Conservation (phyloP, 2,888 invertebrate genomes). For the Pristionchus exspectatus region DNA sequence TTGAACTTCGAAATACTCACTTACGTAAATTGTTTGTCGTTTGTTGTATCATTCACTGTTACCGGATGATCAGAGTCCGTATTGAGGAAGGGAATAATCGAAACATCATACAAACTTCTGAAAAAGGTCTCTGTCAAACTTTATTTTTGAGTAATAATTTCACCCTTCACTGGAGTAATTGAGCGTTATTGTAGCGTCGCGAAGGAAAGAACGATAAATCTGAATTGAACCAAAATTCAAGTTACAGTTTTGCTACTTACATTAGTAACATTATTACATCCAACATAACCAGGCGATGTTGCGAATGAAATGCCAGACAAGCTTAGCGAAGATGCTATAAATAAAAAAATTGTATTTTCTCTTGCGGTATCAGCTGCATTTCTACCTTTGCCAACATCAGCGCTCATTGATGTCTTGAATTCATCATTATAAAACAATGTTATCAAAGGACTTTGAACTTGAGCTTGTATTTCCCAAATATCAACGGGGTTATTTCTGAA, state of each 20-base stretch:
- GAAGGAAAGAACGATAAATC: neutral
- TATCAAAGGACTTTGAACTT: neutral
- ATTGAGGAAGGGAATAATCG: neutral
- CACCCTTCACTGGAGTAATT: neutral
- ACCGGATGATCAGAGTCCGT: neutral
- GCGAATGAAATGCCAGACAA: neutral
- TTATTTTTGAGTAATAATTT: neutral
- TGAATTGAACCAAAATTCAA: neutral
- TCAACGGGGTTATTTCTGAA: neutral
- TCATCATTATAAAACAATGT: neutral
- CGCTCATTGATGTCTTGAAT: neutral
- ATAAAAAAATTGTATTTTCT: neutral
- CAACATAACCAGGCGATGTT: neutral
- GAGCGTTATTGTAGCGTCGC: neutral
- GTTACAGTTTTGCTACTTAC: neutral
- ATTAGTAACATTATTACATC: neutral
- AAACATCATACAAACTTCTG: neutral
- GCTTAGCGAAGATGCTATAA: neutral
- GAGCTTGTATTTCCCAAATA: neutral
- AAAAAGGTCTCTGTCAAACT: neutral
- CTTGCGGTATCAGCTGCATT: neutral
- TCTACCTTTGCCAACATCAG: neutral
- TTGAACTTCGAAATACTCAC: neutral
- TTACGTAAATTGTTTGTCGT: neutral
- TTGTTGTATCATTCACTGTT: neutral